Conservation (phyloP, 1,140 invertebrate species). For the Acromyrmex heyeri region DNA sequence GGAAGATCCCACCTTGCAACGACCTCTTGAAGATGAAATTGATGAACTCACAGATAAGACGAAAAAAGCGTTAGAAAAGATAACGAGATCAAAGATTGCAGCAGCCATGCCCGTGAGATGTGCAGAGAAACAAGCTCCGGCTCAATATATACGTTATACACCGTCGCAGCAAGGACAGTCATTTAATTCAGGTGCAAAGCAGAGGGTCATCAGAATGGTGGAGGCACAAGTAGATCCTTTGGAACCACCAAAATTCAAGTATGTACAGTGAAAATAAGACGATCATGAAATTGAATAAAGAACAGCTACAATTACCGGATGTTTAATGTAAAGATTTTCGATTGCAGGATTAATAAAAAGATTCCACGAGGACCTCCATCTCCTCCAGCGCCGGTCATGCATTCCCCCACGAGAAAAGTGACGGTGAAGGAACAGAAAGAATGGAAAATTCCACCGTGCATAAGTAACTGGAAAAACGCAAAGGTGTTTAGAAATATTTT, state of each 20-base stretch:
- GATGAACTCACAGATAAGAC: conserved; percentile 96
- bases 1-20: conserved; percentile 95
- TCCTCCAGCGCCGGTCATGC: conserved; percentile 98
- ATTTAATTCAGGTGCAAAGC: conserved; percentile 99
- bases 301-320: background rate
- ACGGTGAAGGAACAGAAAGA: conserved; percentile 99
- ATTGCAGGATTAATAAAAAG: conserved; percentile 94
- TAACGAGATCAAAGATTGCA: conserved; percentile 96
- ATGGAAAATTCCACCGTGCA: conserved; percentile 99
- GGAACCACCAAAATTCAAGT: conserved; percentile 98
- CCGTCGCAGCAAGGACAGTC: conserved; percentile 98
- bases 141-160: conserved; percentile 99
- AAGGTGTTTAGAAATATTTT: conserved; percentile 88
- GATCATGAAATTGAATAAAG: background rate
- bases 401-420: conserved; percentile 98
- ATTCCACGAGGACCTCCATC: conserved; percentile 99
- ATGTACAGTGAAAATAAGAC: conserved; percentile 54
- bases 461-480: conserved; percentile 99
- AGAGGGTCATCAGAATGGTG: conserved; percentile 98
- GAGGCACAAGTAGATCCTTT: conserved; percentile 99
- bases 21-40: conserved; percentile 94
- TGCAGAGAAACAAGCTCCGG: conserved; percentile 96
- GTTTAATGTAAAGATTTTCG: conserved; percentile 59
- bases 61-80: conserved; percentile 93
- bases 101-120: conserved; percentile 97